Base-by-base conservation (phyloP, 2,113 vertebrate genomes). In the Trogon surrucura region DNA sequence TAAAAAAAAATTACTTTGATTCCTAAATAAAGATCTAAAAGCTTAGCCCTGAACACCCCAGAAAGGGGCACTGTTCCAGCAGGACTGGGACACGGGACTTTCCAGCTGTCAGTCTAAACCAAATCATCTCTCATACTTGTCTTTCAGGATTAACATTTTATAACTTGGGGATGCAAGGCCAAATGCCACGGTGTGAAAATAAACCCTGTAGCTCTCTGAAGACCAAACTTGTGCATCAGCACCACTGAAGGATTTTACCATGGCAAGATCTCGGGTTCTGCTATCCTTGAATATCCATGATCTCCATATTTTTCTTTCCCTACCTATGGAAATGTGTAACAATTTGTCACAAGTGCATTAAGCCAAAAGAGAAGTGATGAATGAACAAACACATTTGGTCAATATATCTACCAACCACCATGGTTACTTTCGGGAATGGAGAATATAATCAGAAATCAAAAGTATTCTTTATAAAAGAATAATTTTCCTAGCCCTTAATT, bases 11-110 rank as follows among this genome's bases (percentile, higher is more conserved):
- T 44, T 15, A 32, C 32, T 88, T 88, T 58, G 30, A 47, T 58
- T 82, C 30, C 57, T 60, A 65, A 75, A 71, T 38, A 16, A 14
- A 54, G 32, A 44, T 47, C 45, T 75, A 61, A 30, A 87, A 11
- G 27, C 51, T 78, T 66, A 45, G 29, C 7, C 14, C 29, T 53
- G 60, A 91, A 48, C 12, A 25, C 26, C 14, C 26, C 34, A 30
- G 56, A 87, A 78, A n/a, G 54, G 0, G 0, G 6, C 30, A 17
- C 0, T 1, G 30, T 48, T 85, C 23, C 48, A 60, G 48, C 12
- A 73, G 50, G 51, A 45, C 62, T 56, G 50, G 32, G 54, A 56
- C 22, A 8, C 15, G 17, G 36, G 9, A 78, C 30, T 74, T 86
- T 5, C 30, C 36, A 12, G 17, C 27, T 58, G n/a, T 45, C 56